Evolutionary conservation across 2,888 invertebrate genomes (phyloP).

Genomic region (Andrena bucephala): DNA sequence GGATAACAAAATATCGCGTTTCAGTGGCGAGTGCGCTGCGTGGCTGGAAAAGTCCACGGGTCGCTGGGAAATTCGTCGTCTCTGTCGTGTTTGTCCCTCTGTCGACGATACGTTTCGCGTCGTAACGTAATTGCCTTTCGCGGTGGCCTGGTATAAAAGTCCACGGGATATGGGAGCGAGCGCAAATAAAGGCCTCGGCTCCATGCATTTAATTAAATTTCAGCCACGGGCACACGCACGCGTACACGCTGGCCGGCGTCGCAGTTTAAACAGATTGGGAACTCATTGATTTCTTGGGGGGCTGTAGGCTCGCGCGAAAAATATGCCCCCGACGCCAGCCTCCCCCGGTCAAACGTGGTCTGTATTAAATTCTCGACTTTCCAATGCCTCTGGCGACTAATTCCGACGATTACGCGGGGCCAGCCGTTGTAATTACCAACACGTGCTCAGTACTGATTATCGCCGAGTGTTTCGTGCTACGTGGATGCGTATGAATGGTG

Average conservation of each 20-base stretch:
- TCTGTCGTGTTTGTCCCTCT: slow-evolving; percentile 6
- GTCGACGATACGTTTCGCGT: not conserved
- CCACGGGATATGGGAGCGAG: slow-evolving; percentile 8
- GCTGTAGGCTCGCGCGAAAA: not conserved
- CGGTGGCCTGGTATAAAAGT: slow-evolving; percentile 10
- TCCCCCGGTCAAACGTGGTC: slow-evolving; percentile 1
- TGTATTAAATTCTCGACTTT: slow-evolving; percentile 12
- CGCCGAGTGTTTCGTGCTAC: not conserved
- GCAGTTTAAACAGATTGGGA: slow-evolving; percentile 21
- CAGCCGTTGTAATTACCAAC: slow-evolving; percentile 15
- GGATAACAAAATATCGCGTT: not conserved
- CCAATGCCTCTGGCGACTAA: slow-evolving; percentile 1
- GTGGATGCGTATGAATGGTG: not conserved
- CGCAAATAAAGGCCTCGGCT: slow-evolving; percentile 36
- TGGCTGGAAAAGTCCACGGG: not conserved
- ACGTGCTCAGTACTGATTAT: not conserved
- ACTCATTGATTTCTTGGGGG: slow-evolving; percentile 10
- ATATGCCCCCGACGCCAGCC: not conserved
- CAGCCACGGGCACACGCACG: not conserved
- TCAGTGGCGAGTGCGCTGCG: not conserved
- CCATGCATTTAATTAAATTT: slow-evolving; percentile 53
- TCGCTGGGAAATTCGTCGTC: not conserved
- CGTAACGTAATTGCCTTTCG: slow-evolving; percentile 27
- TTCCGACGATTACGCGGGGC: slow-evolving; percentile 2
- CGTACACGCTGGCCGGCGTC: not conserved